phyloP scores from a whole-genome alignment of 2,888 invertebrate genomes.

The Lamellibrachia satsuma region DNA sequence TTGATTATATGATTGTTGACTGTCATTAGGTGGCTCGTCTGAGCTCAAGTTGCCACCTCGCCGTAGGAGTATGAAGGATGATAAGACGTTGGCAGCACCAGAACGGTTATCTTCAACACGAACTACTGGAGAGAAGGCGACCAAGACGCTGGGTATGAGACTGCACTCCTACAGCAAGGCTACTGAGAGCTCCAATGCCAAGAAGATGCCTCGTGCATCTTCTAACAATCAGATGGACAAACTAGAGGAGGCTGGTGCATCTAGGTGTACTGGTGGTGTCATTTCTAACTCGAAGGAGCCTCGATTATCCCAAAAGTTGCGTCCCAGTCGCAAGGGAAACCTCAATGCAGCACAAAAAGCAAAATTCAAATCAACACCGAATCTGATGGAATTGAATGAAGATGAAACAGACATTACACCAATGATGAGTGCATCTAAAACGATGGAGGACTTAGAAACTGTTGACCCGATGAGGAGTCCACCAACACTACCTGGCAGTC shows the following conservation, averaged over 20 bases:
- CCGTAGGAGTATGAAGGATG: background rate
- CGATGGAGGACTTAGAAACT: background rate
- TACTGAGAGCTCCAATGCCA: constrained; percentile 27
- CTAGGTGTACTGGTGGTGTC: background rate
- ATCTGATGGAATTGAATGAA: constrained; percentile 20
- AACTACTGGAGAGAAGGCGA: background rate
- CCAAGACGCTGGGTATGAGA: background rate
- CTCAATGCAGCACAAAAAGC: constrained; percentile 27
- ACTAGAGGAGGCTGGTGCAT: background rate
- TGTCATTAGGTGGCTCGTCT: background rate
- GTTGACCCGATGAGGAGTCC: background rate
- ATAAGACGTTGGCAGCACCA: background rate
- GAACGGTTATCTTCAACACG: background rate
- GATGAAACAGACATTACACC: background rate
- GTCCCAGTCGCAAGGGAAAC: background rate
- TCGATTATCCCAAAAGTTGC: background rate
- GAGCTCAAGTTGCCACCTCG: background rate
- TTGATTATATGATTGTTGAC: background rate
- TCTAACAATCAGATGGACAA: background rate
- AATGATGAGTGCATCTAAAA: background rate
- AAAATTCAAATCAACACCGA: constrained; percentile 35
- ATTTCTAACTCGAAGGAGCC: background rate
- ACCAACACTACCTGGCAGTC: background rate
- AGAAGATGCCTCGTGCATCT: constrained; percentile 8
- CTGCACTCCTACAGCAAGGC: constrained; percentile 28